Evolutionary conservation across 2,888 invertebrate genomes (phyloP), one percentile per base, ranked within the genome.

Genomic region (Heliconius ethilla): DNA sequence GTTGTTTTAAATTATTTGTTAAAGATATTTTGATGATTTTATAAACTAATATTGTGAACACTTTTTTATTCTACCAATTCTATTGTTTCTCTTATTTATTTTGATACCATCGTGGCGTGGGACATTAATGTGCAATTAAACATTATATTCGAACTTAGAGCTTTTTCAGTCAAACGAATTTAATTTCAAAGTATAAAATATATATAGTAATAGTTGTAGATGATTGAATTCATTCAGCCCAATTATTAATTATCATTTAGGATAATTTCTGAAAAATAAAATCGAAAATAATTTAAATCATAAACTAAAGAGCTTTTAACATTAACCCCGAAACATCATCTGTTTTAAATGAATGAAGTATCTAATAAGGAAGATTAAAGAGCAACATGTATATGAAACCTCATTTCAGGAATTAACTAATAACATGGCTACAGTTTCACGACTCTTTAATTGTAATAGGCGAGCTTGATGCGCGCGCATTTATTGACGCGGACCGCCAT

Each of bases 401-500:
- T 55, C 70, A 37, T 72, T 76, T 51, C 51, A 76, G 72, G 45
- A 76, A 37, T 72, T 65, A 69, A 75, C 70, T 76, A 72, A 76
- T 76, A 72, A 72, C 72, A 76, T 55, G 55, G 76, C 72, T 72
- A 76, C 76, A 76, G 76, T 73, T 66, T 66, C 73, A 66, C 70
- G 70, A 73, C 40, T 75, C 63, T 78, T 81, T 77, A 70, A 75
- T 77, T 72, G 78, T 73, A 72, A 73, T 55, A 75, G 81, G 78
- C 78, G 79, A 78, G 77, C 75, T 76, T 63, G 82, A 33, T 82
- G 82, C 82, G 82, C 82, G 82, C 82, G 82, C 82, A 82, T 78
- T 76, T 82, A 82, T 82, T 80, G 82, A 81, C 82, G 82, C 80
- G 78, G 59, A 75, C 70, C 81, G 82, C 82, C 82, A 82, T 82